Base-by-base conservation (phyloP, 2,888 invertebrate genomes). In the Lissonota sp. region DNA sequence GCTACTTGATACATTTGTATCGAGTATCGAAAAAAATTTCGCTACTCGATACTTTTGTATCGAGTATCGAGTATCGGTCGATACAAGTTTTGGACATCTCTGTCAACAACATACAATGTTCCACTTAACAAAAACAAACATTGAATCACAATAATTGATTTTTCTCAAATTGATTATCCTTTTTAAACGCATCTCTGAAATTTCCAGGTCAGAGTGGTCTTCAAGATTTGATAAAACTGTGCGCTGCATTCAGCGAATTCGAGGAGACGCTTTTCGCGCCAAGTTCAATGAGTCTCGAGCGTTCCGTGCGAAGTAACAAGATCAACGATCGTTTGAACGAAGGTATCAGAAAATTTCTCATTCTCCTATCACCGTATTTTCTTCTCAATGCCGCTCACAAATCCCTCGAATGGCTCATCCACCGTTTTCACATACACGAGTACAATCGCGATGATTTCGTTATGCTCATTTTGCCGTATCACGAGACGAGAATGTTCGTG, bases 351-450 rank as follows among this genome's bases (percentile, higher is more conserved):
- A 95, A 95, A 83, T 99, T 99, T 92, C 93, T 99, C 0, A 92
- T 96, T 1, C 94, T 96, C 49, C 86, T 99, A 4, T 97, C 98
- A 0, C 99, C 99, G 0, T 99, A 98, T 91, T 96, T 99, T 85
- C 94, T 98, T 66, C 93, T 98, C 0, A 96, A 96, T 86, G 95
- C 96, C 6, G 95, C 98, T 0, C 98, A 98, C 85, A 97, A 98
- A 93, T 96, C 98, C 1, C 92, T 99, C 62, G 99, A 99, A 93
- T 99, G 99, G 99, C 94, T 99, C 3, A 95, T 99, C 60, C 95
- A 97, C 88, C 95, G 98, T 85, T 99, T 96, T 91, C 95, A 96
- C 84, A 96, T 99, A 80, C 97, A 99, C 87, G 94, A 96, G 71
- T 99, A 96, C 92, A 99, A 99, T 90, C 95, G 95, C 74, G 96